Evolutionary conservation across 2,888 invertebrate genomes (phyloP).

Genomic region (Meta bourneti): DNA sequence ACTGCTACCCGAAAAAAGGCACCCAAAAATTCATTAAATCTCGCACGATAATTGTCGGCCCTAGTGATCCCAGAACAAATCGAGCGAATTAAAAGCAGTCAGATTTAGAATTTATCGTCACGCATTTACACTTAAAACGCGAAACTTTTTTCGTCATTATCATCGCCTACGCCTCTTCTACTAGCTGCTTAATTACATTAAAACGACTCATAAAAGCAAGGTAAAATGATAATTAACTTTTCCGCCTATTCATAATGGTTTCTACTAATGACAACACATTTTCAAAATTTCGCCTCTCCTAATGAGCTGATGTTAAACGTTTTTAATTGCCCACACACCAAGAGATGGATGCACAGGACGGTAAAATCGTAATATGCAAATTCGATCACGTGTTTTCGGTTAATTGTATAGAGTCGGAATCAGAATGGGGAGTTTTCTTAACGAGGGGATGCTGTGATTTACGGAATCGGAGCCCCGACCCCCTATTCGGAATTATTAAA

Average conservation of each 20-base stretch:
- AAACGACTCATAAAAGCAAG: conserved; percentile 58
- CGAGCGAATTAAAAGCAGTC: conserved; percentile 29
- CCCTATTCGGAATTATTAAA: conserved; percentile 51
- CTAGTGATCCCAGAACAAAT: conserved; percentile 29
- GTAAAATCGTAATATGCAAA: conserved; percentile 54
- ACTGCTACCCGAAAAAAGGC: background rate
- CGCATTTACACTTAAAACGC: conserved; percentile 64
- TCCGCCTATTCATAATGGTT: conserved; percentile 65
- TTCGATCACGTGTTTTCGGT: conserved; percentile 53
- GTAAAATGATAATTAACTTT: conserved; percentile 73
- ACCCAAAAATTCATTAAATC: background rate
- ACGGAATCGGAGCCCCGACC: conserved; percentile 7
- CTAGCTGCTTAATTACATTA: conserved; percentile 68
- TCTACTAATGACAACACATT: conserved; percentile 71
- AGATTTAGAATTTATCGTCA: conserved; percentile 62
- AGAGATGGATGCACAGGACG: conserved; percentile 6
- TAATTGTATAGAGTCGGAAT: conserved; percentile 42
- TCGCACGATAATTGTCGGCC: conserved; percentile 48
- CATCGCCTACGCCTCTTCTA: conserved; percentile 17
- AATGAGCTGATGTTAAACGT: conserved; percentile 73
- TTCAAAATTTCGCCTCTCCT: conserved; percentile 33
- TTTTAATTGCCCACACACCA: conserved; percentile 64
- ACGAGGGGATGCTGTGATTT: conserved; percentile 65
- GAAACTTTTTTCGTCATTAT: conserved; percentile 6
- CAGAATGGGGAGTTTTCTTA: conserved; percentile 11